Conservation (phyloP, 2,888 invertebrate genomes). For the Ferdinandea cuprea region DNA sequence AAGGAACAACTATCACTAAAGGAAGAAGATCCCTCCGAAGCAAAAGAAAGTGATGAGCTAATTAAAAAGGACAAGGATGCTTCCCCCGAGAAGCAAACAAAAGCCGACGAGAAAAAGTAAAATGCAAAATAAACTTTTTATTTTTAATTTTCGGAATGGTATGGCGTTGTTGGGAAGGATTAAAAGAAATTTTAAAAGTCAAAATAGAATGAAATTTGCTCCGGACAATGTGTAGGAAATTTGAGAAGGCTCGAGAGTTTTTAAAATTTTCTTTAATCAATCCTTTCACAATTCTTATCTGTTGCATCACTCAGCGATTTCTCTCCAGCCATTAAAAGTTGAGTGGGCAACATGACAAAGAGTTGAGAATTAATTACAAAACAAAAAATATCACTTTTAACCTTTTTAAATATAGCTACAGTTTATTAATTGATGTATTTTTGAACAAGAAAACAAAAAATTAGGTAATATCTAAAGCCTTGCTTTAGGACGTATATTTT, state of each 20-base stretch:
- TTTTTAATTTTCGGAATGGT: slow-evolving; percentile 29
- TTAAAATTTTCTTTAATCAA: not conserved
- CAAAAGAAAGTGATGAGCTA: slow-evolving; percentile 67
- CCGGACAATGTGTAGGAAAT: slow-evolving; percentile 27
- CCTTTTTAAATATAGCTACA: slow-evolving; percentile 49
- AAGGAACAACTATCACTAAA: slow-evolving; percentile 76
- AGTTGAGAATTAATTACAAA: not conserved
- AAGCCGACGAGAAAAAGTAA: slow-evolving; percentile 72
- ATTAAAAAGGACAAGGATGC: slow-evolving; percentile 64
- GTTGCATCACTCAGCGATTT: slow-evolving; percentile 67
- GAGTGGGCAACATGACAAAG: slow-evolving; percentile 60
- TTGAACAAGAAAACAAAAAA: no score
- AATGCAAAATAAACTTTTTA: slow-evolving; percentile 16
- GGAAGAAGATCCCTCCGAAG: slow-evolving; percentile 75
- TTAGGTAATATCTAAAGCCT: slow-evolving; percentile 26
- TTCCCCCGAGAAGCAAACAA: slow-evolving; percentile 63
- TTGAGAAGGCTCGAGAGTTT: slow-evolving; percentile 41
- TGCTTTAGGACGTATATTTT: not conserved
- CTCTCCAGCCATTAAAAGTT: slow-evolving; percentile 69
- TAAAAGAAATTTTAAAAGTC: slow-evolving; percentile 2
- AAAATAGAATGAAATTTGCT: not conserved
- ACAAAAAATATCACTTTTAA: slow-evolving; percentile 14
- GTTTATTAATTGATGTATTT: slow-evolving; percentile 63
- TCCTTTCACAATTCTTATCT: slow-evolving; percentile 35
- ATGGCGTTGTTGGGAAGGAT: slow-evolving; percentile 18